phyloP scores from a whole-genome alignment of 2,888 invertebrate species.

The Priapulus caudatus region DNA sequence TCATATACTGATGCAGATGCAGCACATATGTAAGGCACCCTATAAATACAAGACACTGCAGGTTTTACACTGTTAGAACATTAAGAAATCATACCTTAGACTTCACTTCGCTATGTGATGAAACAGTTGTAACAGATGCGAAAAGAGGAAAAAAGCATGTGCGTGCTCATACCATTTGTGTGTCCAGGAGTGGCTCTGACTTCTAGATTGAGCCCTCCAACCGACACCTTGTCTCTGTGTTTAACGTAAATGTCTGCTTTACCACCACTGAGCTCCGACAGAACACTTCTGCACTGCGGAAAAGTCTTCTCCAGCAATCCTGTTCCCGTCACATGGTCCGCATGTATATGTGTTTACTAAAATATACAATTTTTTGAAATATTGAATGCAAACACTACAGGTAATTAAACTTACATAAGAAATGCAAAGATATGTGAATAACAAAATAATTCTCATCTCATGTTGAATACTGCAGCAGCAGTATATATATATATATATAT shows the following conservation, averaged over 20 bases:
- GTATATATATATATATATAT: no score
- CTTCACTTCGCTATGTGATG: no score
- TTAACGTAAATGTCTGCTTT: conserved; percentile 64
- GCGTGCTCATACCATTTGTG: conserved; percentile 43
- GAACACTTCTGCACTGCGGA: conserved; percentile 65
- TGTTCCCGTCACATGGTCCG: conserved; percentile 93
- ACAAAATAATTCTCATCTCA: no score
- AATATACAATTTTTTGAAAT: conserved; percentile 14
- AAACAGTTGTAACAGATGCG: no score
- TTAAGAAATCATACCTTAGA: no score
- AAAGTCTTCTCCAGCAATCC: conserved; percentile 64
- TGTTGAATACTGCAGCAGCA: no score
- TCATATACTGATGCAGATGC: conserved; percentile 52
- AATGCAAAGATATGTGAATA: no score
- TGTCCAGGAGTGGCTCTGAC: conserved; percentile 58
- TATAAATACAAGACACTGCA: conserved; percentile 25
- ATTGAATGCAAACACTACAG: no score
- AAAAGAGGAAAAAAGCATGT: no score
- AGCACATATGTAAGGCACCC: conserved; percentile 63
- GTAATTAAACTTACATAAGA: no score
- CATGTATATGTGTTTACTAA: conserved; percentile 97
- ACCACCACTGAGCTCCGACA: conserved; percentile 67
- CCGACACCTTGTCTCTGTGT: conserved; percentile 65
- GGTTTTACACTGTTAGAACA: no score
- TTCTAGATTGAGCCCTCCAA: conserved; percentile 58